Conservation (phyloP, 1,140 invertebrate species). For the Acromyrmex echinatior region DNA sequence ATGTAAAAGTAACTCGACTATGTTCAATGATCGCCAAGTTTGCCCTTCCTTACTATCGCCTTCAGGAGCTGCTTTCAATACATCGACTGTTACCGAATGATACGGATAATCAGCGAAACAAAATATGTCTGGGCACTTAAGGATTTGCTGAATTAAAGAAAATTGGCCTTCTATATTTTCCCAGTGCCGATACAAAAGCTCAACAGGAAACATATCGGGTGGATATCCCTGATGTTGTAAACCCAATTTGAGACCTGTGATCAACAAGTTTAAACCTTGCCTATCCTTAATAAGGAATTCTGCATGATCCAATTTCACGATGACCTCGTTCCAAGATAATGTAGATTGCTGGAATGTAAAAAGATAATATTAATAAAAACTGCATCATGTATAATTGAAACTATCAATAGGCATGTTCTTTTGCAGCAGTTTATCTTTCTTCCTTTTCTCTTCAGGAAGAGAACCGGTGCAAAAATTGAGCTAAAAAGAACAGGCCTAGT, state of each 20-base stretch:
- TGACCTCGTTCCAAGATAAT: constrained; percentile 97
- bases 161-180: constrained; percentile 97
- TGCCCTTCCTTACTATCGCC: constrained; percentile 96
- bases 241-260: constrained; percentile 93
- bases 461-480: no score
- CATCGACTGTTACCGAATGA: constrained; percentile 94
- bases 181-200: constrained; percentile 96
- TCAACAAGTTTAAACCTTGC: constrained; percentile 92
- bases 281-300: constrained; percentile 96
- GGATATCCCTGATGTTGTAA: constrained; percentile 92
- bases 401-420: neutral
- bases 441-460: no score
- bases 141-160: constrained; percentile 94
- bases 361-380: neutral
- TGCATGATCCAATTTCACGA: constrained; percentile 95
- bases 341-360: constrained; percentile 88
- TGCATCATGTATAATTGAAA: neutral
- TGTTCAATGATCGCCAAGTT: constrained; percentile 96
- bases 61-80: constrained; percentile 97
- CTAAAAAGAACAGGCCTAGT: no score
- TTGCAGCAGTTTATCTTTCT: no score
- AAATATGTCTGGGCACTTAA: constrained; percentile 97
- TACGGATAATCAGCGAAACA: constrained; percentile 97
- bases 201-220: constrained; percentile 94
- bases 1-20: constrained; percentile 95